Evolutionary conservation across 2,797 vertebrate species (phyloP), one percentile per base, ranked within the genome.

Genomic region (Paguma larvata): DNA sequence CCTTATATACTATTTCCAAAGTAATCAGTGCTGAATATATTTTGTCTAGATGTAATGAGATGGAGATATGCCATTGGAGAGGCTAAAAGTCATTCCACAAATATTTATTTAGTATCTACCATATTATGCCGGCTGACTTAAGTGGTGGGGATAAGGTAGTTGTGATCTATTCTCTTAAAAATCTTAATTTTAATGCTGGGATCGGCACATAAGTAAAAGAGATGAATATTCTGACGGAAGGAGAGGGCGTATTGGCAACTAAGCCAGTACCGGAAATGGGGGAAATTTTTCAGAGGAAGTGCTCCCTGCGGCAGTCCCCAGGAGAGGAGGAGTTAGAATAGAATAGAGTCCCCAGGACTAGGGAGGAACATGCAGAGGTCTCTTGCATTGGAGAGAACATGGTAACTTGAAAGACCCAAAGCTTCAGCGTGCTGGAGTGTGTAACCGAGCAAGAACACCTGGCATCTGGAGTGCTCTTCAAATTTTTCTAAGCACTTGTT

Each of bases 291-390:
- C 53, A 63, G 30, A 67, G 12, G n/a, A 80, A 6, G 41, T 25
- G 18, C 0, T 21, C 16, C 34, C 2, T 4, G n/a, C 2, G 3
- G 18, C 12, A 82, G 21, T 65, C 27, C 92, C 30, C 44, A 30
- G 68, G 13, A 23, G 3, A 73, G 27, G 4, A 32, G 34, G 13
- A 65, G 25, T 62, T 30, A 68, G 67, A 89, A 34, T 1, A 44
- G 21, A 44, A 4, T 18, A 34, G 79, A 56, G 27, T 65, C 2
- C 25, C 16, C 32, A 1, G 38, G 18, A 3, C 3, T 1, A 56
- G 21, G 32, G 2, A 59, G 46, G 34, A 85, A 1, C 1, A 1
- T 0, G 1, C 1, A 6, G 0, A 13, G 21, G 65, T 78, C 41
- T 56, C 13, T 53, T 19, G 27, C 1, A 13, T 3, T 21, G 27